Conservation (phyloP, 2,888 invertebrate genomes). For the Philhelius pedissequus region DNA sequence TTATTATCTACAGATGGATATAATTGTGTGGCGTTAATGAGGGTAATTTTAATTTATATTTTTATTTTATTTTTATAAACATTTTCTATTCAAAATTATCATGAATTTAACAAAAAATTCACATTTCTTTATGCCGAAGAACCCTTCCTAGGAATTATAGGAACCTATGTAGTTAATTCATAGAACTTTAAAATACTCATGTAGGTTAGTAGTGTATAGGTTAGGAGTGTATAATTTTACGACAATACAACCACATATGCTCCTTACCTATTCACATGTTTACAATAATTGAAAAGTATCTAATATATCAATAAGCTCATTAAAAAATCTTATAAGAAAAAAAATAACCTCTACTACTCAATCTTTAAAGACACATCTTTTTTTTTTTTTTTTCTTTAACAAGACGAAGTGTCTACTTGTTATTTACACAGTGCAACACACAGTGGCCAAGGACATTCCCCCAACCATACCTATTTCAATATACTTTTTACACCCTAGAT, state of each 20-base stretch:
- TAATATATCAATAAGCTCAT: constrained; percentile 6
- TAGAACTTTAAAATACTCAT: no score
- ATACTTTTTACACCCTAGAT: constrained; percentile 15
- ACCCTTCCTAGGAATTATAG: no score
- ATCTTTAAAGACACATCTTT: not conserved
- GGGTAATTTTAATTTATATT: no score
- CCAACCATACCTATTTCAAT: constrained; percentile 3
- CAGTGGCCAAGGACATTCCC: constrained; percentile 22
- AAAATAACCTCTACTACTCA: not conserved
- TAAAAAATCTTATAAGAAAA: not conserved
- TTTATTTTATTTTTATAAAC: no score
- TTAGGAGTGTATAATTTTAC: not conserved
- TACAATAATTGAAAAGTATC: not conserved
- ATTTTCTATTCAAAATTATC: no score
- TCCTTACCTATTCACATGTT: not conserved
- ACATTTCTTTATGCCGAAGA: no score
- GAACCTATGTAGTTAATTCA: no score
- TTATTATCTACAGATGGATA: no score
- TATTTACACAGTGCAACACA: not conserved
- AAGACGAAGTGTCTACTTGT: not conserved
- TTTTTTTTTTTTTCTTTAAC: not conserved
- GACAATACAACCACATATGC: not conserved
- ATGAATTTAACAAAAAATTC: no score
- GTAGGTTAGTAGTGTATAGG: no score
- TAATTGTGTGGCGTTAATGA: no score